Evolutionary conservation across 2,888 invertebrate genomes (phyloP).

Genomic region (Pyrocoelia pectoralis): DNA sequence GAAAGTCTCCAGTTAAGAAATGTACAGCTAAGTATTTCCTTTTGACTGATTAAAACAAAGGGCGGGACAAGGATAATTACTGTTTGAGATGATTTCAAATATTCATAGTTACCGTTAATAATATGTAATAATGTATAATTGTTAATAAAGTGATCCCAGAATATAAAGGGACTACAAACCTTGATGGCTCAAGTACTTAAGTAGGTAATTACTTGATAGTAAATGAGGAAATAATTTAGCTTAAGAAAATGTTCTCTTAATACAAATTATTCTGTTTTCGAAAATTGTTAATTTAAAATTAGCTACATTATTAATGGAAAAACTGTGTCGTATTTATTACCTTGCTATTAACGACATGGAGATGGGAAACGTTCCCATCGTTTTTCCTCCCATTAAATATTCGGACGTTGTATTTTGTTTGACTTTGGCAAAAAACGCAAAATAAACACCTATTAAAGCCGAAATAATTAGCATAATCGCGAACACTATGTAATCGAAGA

Average conservation of each 20-base stretch:
- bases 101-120: not conserved
- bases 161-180: conserved; percentile 3
- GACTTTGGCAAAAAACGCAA: conserved; percentile 72
- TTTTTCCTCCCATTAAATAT: conserved; percentile 78
- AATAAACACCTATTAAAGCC: conserved; percentile 73
- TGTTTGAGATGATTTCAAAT: no score
- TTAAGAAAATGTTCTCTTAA: not conserved
- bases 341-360: conserved; percentile 81
- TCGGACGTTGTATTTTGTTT: conserved; percentile 75
- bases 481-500: conserved; percentile 73
- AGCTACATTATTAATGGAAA: not conserved
- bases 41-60: no score
- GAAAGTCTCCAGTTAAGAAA: no score
- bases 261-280: not conserved
- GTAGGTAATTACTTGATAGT: conserved; percentile 14
- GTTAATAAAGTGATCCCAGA: not conserved
- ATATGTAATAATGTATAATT: not conserved
- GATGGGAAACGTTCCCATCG: conserved; percentile 80
- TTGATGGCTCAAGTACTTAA: conserved; percentile 16
- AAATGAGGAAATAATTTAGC: conserved; percentile 22
- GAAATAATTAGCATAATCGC: conserved; percentile 71
- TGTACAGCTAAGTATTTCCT: no score
- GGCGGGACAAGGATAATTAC: no score
- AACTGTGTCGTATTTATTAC: conserved; percentile 54
- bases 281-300: not conserved